A percentile compares a stretch with the other conserved stretches of the same genome.
Conservation (phyloP, 2,113 vertebrate genomes). For the Ameiurus melas region DNA sequence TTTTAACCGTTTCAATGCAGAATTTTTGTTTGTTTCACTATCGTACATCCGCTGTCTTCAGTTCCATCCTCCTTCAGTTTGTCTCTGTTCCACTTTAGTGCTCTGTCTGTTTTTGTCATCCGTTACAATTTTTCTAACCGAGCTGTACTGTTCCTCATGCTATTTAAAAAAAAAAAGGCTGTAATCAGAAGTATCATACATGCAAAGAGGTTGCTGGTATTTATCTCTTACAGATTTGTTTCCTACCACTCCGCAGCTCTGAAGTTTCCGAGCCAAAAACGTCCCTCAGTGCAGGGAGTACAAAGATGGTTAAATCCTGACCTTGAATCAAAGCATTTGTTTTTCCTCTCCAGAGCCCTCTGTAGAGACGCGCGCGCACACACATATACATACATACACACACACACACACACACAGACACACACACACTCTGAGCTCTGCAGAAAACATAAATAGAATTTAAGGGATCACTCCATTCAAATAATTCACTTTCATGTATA, state of each 20-base stretch:
- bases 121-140: conserved; percentile 38
- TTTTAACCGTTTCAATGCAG: not conserved
- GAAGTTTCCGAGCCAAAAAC: conserved; percentile 61
- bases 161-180: conserved; percentile 42
- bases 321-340: conserved; percentile 13
- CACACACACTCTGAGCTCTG: not conserved
- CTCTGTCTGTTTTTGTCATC: conserved; percentile 19
- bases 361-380: not conserved
- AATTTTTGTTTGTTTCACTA: not conserved
- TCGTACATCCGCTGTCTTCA: not conserved
- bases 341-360: not conserved
- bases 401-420: no score
- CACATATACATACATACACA: not conserved
- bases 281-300: conserved; percentile 49
- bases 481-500: not conserved
- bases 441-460: not conserved
- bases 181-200: conserved; percentile 32
- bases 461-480: not conserved
- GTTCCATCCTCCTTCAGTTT: not conserved
- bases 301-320: conserved; percentile 37
- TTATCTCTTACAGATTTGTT: conserved; percentile 68
- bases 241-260: conserved; percentile 53
- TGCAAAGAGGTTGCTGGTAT: conserved; percentile 35
- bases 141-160: conserved; percentile 40
- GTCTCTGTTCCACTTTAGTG: not conserved